Conservation (phyloP, 2,888 invertebrate species). For the Conops quadrifasciatus region DNA sequence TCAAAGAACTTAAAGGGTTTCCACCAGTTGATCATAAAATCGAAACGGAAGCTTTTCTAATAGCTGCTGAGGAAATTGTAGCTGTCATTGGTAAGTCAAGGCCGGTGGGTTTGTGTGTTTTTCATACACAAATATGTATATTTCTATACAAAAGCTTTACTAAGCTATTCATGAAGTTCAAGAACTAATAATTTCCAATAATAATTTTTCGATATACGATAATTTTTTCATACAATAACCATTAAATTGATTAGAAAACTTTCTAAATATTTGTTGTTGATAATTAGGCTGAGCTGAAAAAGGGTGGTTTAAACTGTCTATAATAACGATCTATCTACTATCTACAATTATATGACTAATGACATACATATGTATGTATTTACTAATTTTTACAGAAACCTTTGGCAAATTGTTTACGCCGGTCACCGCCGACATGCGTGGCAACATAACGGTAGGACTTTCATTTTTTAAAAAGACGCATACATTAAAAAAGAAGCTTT, state of each 20-base stretch:
- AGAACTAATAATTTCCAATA: conserved; percentile 18
- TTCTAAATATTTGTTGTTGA: background rate
- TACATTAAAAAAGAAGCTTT: too few relatives aligned
- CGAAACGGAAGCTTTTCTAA: conserved; percentile 70
- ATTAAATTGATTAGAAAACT: background rate
- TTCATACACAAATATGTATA: background rate
- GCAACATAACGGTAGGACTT: conserved; percentile 75
- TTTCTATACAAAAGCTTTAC: background rate
- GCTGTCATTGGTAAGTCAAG: conserved; percentile 71
- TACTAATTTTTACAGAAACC: conserved; percentile 67
- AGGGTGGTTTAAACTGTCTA: background rate
- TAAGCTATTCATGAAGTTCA: background rate
- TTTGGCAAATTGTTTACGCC: conserved; percentile 79
- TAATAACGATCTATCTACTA: conserved; percentile 4
- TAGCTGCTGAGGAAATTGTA: conserved; percentile 72
- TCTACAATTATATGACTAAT: too few relatives aligned
- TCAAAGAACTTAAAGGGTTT: conserved; percentile 66
- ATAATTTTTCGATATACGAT: conserved; percentile 1
- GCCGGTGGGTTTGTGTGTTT: background rate
- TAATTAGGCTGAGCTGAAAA: background rate
- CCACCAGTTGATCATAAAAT: conserved; percentile 70
- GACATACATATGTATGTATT: too few relatives aligned
- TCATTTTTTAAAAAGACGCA: background rate
- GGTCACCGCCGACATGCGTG: conserved; percentile 79
- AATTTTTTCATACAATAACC: background rate